Evolutionary conservation across 1,140 invertebrate species (phyloP).

Genomic region (Mylabris phalerata): DNA sequence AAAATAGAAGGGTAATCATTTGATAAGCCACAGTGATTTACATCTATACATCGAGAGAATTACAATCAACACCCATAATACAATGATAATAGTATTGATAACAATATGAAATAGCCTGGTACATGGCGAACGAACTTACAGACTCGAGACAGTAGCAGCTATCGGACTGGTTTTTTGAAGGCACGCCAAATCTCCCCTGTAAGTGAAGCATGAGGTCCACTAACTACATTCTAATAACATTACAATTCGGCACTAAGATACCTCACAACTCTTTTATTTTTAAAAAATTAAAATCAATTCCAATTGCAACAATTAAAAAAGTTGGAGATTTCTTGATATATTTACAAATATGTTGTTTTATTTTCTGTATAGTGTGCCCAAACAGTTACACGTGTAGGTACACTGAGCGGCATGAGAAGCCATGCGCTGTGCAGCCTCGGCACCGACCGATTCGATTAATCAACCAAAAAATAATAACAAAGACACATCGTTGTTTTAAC

Average conservation of each 20-base stretch:
- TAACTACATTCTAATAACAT: slow-evolving; percentile 30
- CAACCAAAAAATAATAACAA: no score
- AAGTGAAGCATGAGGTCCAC: slow-evolving; percentile 42
- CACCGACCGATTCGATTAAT: neutral
- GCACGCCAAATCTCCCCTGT: slow-evolving; percentile 56
- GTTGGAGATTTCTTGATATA: neutral
- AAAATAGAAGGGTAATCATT: neutral
- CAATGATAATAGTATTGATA: no score
- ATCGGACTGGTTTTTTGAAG: slow-evolving; percentile 16
- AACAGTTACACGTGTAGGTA: slow-evolving; percentile 14
- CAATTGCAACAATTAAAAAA: neutral
- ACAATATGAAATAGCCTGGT: slow-evolving; percentile 7
- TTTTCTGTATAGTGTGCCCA: neutral
- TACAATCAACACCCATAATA: slow-evolving; percentile 7
- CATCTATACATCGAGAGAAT: slow-evolving; percentile 9
- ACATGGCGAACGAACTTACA: slow-evolving; percentile 40
- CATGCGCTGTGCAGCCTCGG: slow-evolving; percentile 22
- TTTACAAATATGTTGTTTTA: neutral
- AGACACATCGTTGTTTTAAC: neutral
- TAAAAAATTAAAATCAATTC: neutral
- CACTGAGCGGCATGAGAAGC: slow-evolving; percentile 24
- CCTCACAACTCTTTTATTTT: neutral
- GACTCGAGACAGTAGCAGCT: slow-evolving; percentile 31
- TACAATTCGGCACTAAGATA: neutral
- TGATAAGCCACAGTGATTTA: slow-evolving; percentile 12